Percentiles rank a stretch among this genome's conserved stretches.
phyloP scores from a whole-genome alignment of 2,888 invertebrate genomes.

The Pilophorus perplexus region DNA sequence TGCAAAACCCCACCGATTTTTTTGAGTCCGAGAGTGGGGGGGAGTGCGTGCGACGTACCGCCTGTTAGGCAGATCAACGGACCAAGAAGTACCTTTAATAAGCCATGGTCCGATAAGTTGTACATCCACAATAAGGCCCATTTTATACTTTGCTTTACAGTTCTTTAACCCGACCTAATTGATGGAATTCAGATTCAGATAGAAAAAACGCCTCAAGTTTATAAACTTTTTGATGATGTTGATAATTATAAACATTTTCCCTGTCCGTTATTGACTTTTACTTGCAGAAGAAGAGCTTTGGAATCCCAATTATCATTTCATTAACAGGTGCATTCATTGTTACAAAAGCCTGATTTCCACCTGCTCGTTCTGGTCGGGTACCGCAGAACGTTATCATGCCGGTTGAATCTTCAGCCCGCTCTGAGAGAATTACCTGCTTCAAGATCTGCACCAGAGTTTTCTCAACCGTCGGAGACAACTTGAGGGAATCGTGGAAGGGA shows the following conservation, averaged over 20 bases:
- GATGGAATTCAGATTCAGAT: neutral
- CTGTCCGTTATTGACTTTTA: neutral
- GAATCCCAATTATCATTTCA: slow-evolving; percentile 9
- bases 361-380: no score
- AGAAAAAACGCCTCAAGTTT: neutral
- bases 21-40: neutral
- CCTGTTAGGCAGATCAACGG: slow-evolving; percentile 36
- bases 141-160: slow-evolving; percentile 18
- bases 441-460: no score
- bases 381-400: no score
- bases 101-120: slow-evolving; percentile 36
- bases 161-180: neutral
- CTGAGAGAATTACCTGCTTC: no score
- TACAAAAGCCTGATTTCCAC: no score
- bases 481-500: no score
- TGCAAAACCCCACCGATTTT: neutral
- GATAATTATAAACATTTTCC: no score
- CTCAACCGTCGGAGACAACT: no score
- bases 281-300: neutral
- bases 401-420: no score
- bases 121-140: slow-evolving; percentile 18
- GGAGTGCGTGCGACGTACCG: slow-evolving; percentile 33
- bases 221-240: neutral
- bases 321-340: slow-evolving; percentile 22
- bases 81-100: slow-evolving; percentile 38